Evolutionary conservation across 2,888 invertebrate genomes (phyloP).

Genomic region (Eristalis intricaria): DNA sequence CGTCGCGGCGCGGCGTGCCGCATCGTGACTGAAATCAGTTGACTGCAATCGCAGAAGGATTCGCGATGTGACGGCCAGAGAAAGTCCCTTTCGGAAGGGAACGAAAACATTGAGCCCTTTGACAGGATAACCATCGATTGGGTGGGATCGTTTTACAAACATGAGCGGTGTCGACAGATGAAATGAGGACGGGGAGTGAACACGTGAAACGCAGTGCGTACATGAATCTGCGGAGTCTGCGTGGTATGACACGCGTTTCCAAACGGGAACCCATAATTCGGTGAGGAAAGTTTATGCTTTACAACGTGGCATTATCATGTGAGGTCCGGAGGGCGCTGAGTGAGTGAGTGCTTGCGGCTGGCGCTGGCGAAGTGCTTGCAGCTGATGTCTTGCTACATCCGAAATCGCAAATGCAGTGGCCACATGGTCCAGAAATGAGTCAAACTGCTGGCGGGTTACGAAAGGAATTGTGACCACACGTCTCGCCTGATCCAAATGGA

Average conservation of each 20-base stretch:
- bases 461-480: no score
- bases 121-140: constrained; percentile 51
- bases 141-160: constrained; percentile 36
- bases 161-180: not conserved
- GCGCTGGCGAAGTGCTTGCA: no score
- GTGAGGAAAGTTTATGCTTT: not conserved
- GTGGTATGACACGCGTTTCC: not conserved
- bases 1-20: not conserved
- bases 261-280: not conserved
- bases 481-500: not conserved
- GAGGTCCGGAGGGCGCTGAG: not conserved
- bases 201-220: not conserved
- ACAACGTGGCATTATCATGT: not conserved
- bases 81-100: constrained; percentile 49
- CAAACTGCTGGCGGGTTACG: no score
- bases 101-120: constrained; percentile 24
- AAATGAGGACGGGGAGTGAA: not conserved
- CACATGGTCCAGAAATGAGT: no score
- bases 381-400: no score
- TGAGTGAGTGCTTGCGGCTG: not conserved
- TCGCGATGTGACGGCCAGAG: constrained; percentile 32
- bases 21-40: constrained; percentile 47
- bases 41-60: constrained; percentile 47
- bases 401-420: no score
- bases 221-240: not conserved